Evolutionary conservation across 2,113 vertebrate species (phyloP), one percentile per base, ranked within the genome.

Genomic region (Arothron firmamentum): DNA sequence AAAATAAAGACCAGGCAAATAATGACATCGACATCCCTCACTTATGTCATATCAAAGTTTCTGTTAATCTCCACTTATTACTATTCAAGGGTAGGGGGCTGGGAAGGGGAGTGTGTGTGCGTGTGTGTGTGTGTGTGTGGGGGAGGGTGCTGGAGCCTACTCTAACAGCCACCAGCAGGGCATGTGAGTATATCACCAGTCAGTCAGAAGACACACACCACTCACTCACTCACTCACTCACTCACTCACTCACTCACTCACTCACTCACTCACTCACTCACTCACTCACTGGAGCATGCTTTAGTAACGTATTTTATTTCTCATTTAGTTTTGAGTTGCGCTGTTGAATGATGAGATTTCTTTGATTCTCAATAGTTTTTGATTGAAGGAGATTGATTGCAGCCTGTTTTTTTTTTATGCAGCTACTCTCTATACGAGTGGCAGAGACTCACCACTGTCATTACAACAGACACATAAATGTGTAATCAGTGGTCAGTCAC

Each of bases 361-460:
- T 58, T 64, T 53, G 5, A 54, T 52, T 52, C 19, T 42, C 65
- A 74, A 78, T 62, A 60, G 42, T 15, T 19, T 5, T 23, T 80
- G 75, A 85, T 78, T 85, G 54, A 76, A 70, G 56, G 67, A 65
- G 17, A 21, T 57, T 78, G 70, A 82, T 78, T 82, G 77, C 57
- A 65, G 6, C 8, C 12, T 38, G 20, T 18, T 12, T 18, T 14
- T 18, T 12, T 18, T 14, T 3, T 38, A 5, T 28, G 34, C 47
- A 54, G 25, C 42, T 18, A 21, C 23, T 25, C 14, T 53, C 5
- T 59, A 56, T 23, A 52, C 6, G 10, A 59, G 49, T 13, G 11
- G 41, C 1, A 17, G 6, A 41, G 19, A 65, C 1, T 1, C 42
- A 17, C 4, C 11, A 6, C 23, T 47, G 19, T 45, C 17, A 60